Percentiles rank a stretch among this genome's conserved stretches.
Conservation (phyloP, 2,888 invertebrate genomes). For the Hirudinaria manillensis region DNA sequence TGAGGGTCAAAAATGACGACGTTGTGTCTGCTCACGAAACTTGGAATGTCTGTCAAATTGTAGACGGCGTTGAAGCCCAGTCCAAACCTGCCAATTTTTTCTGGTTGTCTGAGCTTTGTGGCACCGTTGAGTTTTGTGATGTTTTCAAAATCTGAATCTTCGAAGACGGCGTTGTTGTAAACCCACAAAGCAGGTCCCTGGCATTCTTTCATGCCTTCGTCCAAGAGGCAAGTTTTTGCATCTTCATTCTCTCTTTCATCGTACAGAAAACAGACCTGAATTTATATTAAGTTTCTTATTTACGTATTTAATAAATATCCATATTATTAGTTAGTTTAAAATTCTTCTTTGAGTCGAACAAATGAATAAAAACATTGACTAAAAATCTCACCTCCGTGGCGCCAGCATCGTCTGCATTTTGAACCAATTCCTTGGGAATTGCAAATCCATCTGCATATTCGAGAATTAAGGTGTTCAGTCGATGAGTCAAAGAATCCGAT, state of each 20-base stretch:
- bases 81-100: conserved; percentile 50
- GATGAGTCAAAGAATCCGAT: conserved; percentile 44
- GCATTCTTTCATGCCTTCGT: conserved; percentile 45
- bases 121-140: conserved; percentile 49
- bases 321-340: neutral
- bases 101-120: conserved; percentile 45
- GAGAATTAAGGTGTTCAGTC: conserved; percentile 43
- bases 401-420: conserved; percentile 51
- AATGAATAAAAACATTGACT: neutral
- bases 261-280: conserved; percentile 40
- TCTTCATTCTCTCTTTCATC: conserved; percentile 46
- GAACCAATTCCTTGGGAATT: conserved; percentile 49
- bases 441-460: conserved; percentile 46
- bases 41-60: conserved; percentile 51
- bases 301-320: neutral
- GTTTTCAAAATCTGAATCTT: conserved; percentile 47
- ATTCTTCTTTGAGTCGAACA: neutral
- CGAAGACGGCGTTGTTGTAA: conserved; percentile 48
- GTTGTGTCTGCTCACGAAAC: conserved; percentile 46
- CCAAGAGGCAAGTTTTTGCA: conserved; percentile 42
- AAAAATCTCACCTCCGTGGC: conserved; percentile 42
- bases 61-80: conserved; percentile 51
- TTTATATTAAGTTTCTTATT: neutral
- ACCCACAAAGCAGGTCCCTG: conserved; percentile 51
- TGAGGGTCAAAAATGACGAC: conserved; percentile 52